Evolutionary conservation across 1,140 invertebrate genomes (phyloP).

Genomic region (Pseudomyrmex cubaensis): DNA sequence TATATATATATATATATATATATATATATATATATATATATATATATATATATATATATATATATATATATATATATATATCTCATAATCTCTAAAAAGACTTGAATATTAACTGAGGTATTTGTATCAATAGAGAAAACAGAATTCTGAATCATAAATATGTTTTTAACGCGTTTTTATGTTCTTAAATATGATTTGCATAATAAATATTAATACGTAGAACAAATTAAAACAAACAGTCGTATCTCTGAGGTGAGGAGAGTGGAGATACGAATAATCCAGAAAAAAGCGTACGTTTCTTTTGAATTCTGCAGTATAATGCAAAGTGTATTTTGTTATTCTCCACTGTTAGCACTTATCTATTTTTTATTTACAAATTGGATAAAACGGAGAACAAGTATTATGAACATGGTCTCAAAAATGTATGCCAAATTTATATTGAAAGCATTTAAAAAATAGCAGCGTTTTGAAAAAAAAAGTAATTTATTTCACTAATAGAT

Average conservation of each 20-base stretch:
- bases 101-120: conserved; percentile 2
- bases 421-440: not conserved
- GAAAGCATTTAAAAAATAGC: conserved; percentile 17
- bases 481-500: conserved; percentile 49
- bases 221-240: not conserved
- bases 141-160: not conserved
- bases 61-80: no score
- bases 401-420: not conserved
- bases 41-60: no score
- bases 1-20: no score
- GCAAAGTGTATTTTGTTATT: conserved; percentile 45
- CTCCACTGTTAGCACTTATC: conserved; percentile 22
- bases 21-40: no score
- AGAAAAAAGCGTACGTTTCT: conserved; percentile 69
- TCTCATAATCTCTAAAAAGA: not conserved
- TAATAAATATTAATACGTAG: not conserved
- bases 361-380: not conserved
- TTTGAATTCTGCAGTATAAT: conserved; percentile 43
- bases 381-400: conserved; percentile 18
- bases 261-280: not conserved
- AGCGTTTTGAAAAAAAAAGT: conserved; percentile 15
- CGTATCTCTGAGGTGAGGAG: not conserved
- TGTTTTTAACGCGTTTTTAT: not conserved
- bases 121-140: not conserved
- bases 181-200: not conserved